Evolutionary conservation across 2,113 vertebrate genomes (phyloP), one percentile per base, ranked within the genome.

Genomic region (Epinephelus fuscoguttatus): DNA sequence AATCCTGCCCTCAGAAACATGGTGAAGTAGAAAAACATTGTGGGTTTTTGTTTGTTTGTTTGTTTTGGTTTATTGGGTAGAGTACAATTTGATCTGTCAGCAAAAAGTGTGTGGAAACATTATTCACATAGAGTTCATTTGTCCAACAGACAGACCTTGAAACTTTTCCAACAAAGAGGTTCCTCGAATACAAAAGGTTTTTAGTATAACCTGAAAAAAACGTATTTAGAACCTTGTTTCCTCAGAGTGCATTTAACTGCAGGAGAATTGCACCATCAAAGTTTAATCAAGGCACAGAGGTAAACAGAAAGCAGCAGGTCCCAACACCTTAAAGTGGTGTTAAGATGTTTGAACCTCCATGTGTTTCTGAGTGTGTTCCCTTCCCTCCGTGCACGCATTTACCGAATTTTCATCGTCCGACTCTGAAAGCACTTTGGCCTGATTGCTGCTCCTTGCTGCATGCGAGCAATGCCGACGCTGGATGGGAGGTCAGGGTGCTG

Each of bases 211-310:
- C 49, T 47, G 18, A 27, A 57, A 66, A 61, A 0, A 42, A n/a
- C 25, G 13, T 1, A 40, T 62, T 73, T 3, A 49, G 18, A 66
- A 68, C 17, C 12, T 19, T 40, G 55, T 75, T 83, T 78, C 53
- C 47, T 45, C 25, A 25, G 33, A 25, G 61, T 30, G 8, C 77
- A 52, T 85, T 76, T 84, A 81, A 85, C 64, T 63, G 40, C 52
- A 50, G 49, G 42, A 77, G 52, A 81, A 74, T 63, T 61, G 19
- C 33, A 62, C 79, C 74, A 80, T 86, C 69, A 89, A 89, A 80
- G 77, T 82, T 84, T 85, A 84, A 88, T 89, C 56, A 70, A 70
- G 42, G 57, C 27, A 52, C 50, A 60, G 57, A 70, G 50, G 56
- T 67, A 75, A 83, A 74, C 47, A 71, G 23, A 72, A 57, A 71